Evolutionary conservation across 1,140 invertebrate species (phyloP).

Genomic region (Adelges cooleyi): DNA sequence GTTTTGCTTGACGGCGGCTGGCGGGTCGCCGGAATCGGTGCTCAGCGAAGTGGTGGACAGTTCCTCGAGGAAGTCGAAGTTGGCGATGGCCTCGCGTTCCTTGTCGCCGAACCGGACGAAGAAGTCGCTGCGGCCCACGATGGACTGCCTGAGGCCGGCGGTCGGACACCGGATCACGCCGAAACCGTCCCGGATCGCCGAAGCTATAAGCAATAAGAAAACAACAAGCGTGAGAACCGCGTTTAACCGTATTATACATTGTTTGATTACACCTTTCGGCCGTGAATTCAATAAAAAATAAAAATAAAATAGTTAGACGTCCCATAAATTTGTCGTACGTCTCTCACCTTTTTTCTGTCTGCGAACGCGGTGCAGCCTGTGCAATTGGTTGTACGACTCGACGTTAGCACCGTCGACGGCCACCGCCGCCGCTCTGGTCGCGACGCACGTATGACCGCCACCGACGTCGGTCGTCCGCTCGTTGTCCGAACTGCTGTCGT

Average conservation of each 20-base stretch:
- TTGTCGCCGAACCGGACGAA: slow-evolving; percentile 65
- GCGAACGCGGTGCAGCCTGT: slow-evolving; percentile 55
- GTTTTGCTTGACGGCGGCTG: background rate
- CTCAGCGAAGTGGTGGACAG: slow-evolving; percentile 43
- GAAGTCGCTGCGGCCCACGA: slow-evolving; percentile 60
- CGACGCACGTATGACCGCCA: slow-evolving; percentile 31
- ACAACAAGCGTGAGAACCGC: too few relatives aligned
- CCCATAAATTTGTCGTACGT: too few relatives aligned
- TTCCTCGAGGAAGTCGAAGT: slow-evolving; percentile 66
- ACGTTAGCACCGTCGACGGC: background rate
- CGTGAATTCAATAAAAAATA: too few relatives aligned
- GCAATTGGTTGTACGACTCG: slow-evolving; percentile 53
- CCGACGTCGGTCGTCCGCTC: background rate
- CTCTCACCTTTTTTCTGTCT: slow-evolving; percentile 66
- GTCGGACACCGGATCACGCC: slow-evolving; percentile 44
- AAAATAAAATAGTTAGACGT: too few relatives aligned
- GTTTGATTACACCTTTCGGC: too few relatives aligned
- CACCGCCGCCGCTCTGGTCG: slow-evolving; percentile 38
- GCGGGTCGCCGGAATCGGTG: slow-evolving; percentile 35
- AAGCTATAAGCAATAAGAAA: slow-evolving; percentile 38
- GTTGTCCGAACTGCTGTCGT: slow-evolving; percentile 51
- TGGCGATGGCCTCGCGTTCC: slow-evolving; percentile 60
- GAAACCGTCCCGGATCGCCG: slow-evolving; percentile 45
- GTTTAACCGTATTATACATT: too few relatives aligned
- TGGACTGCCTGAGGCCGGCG: slow-evolving; percentile 46